Evolutionary conservation across 2,888 invertebrate species (phyloP).

Genomic region (Leucoma salicis): DNA sequence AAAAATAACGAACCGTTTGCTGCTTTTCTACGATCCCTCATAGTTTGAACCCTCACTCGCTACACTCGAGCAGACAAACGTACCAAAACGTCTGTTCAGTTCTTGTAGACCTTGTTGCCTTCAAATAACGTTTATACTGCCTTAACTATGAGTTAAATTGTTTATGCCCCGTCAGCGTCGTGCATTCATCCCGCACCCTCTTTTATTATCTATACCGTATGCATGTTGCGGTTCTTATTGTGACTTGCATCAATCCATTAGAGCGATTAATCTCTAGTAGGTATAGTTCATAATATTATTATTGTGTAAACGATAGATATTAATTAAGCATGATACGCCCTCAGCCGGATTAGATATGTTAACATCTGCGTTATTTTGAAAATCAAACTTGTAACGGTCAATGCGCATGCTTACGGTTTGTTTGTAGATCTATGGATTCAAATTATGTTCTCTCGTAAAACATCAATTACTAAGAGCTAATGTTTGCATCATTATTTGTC

Average conservation of each 20-base stretch:
- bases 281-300: constrained; percentile 49
- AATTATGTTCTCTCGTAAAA: background rate
- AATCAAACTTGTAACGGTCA: constrained; percentile 12
- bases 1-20: constrained; percentile 53
- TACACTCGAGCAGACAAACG: constrained; percentile 63
- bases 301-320: constrained; percentile 38
- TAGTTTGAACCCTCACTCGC: constrained; percentile 64
- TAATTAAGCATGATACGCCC: constrained; percentile 20
- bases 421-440: background rate
- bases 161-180: constrained; percentile 51
- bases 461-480: background rate
- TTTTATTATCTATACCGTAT: constrained; percentile 73
- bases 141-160: constrained; percentile 22
- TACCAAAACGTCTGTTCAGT: constrained; percentile 40
- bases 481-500: constrained; percentile 1
- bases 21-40: constrained; percentile 62
- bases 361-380: constrained; percentile 24
- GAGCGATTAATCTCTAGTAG: constrained; percentile 61
- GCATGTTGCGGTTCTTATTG: constrained; percentile 73
- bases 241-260: constrained; percentile 73
- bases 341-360: constrained; percentile 5
- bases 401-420: background rate
- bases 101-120: constrained; percentile 35
- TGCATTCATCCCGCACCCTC: constrained; percentile 75
- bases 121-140: constrained; percentile 46